These are phyloP conservation scores for Platyscapa corneri DNA, from an alignment of 1,140 invertebrate species.

Conservation along the genomic window DNA sequence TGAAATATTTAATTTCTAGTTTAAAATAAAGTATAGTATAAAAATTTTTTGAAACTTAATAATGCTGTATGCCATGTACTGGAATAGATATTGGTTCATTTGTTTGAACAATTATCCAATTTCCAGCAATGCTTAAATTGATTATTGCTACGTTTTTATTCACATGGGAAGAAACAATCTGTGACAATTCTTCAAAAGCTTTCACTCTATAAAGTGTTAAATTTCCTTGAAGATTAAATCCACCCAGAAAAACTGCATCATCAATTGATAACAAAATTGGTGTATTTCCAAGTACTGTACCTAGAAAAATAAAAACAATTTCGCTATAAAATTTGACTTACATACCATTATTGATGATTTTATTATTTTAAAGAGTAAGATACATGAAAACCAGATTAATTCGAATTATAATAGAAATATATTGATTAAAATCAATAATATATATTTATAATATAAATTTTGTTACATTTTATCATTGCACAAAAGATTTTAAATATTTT, in stretches of 20 bases:
- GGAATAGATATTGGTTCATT: constrained; percentile 56
- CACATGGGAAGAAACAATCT: constrained; percentile 61
- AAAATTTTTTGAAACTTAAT: constrained; percentile 51
- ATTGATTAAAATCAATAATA: too few species aligned
- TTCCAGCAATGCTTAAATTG: constrained; percentile 61
- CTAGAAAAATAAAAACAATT: constrained; percentile 55
- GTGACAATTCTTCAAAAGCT: constrained; percentile 59
- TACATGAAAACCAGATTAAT: background rate
- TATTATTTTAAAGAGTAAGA: background rate
- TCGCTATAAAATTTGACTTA: background rate
- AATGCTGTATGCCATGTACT: constrained; percentile 61
- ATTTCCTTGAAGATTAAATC: constrained; percentile 63
- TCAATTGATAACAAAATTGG: constrained; percentile 68
- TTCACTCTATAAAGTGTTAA: constrained; percentile 65
- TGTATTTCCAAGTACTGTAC: constrained; percentile 66
- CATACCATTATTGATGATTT: background rate
- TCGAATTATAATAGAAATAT: background rate
- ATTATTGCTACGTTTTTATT: constrained; percentile 57
- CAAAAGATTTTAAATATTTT: too few species aligned
- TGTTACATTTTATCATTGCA: too few species aligned
- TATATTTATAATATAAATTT: background rate
- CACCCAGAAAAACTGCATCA: constrained; percentile 64
- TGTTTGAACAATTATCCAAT: constrained; percentile 67
- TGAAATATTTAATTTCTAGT: background rate
- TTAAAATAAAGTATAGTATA: too few species aligned